Evolutionary conservation across 2,797 vertebrate genomes (phyloP).

Genomic region (Cirrhinus mrigala): DNA sequence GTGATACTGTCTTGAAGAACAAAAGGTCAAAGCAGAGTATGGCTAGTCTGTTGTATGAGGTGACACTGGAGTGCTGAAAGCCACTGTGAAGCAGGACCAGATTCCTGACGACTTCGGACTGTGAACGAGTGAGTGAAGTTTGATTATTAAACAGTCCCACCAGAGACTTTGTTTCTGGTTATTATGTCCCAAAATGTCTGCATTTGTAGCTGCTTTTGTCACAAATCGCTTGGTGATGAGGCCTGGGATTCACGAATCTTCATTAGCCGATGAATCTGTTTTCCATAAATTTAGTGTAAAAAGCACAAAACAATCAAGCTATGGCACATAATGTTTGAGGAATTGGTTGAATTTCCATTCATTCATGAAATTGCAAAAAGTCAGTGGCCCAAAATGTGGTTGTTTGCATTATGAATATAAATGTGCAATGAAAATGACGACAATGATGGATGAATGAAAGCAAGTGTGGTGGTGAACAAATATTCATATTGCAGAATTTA

Average conservation of each 20-base stretch:
- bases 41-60: conserved; percentile 82
- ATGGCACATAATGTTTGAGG: neutral
- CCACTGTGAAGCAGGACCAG: conserved; percentile 81
- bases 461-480: neutral
- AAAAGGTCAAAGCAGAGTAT: conserved; percentile 74
- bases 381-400: neutral
- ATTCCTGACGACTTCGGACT: conserved; percentile 75
- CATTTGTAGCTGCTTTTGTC: neutral
- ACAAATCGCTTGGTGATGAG: neutral
- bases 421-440: neutral
- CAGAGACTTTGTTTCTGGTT: neutral
- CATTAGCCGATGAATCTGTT: neutral
- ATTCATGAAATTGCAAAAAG: neutral
- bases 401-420: neutral
- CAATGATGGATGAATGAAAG: neutral
- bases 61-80: conserved; percentile 84
- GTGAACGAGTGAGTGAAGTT: conserved; percentile 78
- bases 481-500: neutral
- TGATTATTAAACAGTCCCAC: neutral
- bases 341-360: neutral
- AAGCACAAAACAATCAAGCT: neutral
- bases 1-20: conserved; percentile 81
- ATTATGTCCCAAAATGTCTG: neutral
- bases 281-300: neutral
- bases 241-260: neutral